Evolutionary conservation across 2,797 vertebrate genomes (phyloP).

Genomic region (Clarias fuscus): DNA sequence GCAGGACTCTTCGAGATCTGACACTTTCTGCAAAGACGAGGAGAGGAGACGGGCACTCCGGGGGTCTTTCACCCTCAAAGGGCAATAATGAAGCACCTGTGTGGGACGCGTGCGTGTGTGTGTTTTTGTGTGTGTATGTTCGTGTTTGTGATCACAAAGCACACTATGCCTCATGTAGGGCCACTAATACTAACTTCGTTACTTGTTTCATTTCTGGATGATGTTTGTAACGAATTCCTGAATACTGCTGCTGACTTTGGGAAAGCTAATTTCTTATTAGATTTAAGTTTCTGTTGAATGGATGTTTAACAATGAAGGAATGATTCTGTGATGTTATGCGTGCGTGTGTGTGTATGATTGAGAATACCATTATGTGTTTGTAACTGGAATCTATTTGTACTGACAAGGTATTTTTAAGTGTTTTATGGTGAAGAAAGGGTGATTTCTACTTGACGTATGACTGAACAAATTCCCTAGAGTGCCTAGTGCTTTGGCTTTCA

Average conservation of each 20-base stretch:
- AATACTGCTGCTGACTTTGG: conserved; percentile 44
- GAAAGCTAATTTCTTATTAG: conserved; percentile 22
- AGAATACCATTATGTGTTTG: neutral
- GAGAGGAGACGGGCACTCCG: conserved; percentile 6
- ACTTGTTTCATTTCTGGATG: conserved; percentile 14
- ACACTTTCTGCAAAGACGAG: neutral
- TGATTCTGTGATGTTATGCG: conserved; percentile 7
- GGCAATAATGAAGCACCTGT: conserved; percentile 2
- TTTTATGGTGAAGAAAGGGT: neutral
- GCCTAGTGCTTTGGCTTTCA: conserved; percentile 48
- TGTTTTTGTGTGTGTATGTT: neutral
- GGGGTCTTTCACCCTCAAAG: neutral
- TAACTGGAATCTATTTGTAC: conserved; percentile 15
- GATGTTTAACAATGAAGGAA: neutral
- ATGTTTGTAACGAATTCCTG: conserved; percentile 13
- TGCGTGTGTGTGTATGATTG: neutral
- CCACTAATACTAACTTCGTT: neutral
- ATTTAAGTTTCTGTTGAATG: neutral
- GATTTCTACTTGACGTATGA: conserved; percentile 14
- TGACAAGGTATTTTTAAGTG: conserved; percentile 47
- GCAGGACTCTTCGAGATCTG: neutral
- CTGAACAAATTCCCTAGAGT: conserved; percentile 50
- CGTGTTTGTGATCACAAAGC: neutral
- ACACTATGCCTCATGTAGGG: neutral
- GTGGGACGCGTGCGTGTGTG: neutral